Percentiles rank a stretch among this genome's conserved stretches.
Conservation (phyloP, 2,113 vertebrate genomes). For the Ctenodactylus gundi region DNA sequence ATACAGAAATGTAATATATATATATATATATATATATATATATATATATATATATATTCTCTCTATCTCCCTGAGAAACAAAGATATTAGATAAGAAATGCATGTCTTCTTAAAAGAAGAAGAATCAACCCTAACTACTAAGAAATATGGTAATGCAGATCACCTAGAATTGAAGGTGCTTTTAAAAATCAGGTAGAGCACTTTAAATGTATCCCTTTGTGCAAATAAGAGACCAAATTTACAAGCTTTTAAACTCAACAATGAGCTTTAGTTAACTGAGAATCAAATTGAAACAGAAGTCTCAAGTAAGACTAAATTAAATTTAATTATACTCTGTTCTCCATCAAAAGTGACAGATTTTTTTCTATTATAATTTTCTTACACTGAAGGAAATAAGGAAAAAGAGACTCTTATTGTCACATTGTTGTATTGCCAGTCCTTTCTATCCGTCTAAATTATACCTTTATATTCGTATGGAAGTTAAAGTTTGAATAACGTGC, state of each 20-base stretch:
- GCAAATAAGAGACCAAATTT: constrained; percentile 57
- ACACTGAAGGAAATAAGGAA: constrained; percentile 40
- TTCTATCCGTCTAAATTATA: constrained; percentile 65
- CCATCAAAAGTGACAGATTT: constrained; percentile 69
- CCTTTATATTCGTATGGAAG: constrained; percentile 52
- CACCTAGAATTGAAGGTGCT: background rate
- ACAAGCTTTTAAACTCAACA: constrained; percentile 63
- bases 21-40: no score
- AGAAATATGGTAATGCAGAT: background rate
- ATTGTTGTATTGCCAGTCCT: constrained; percentile 29
- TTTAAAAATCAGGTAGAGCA: constrained; percentile 45
- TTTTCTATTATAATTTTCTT: constrained; percentile 63
- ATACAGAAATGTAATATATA: background rate
- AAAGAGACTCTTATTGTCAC: constrained; percentile 48
- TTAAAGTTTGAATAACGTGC: constrained; percentile 58
- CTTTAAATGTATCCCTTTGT: constrained; percentile 48
- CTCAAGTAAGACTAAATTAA: constrained; percentile 63
- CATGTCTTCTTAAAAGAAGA: background rate
- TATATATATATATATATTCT: background rate
- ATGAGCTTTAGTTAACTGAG: constrained; percentile 63
- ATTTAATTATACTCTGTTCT: constrained; percentile 70
- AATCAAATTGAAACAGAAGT: constrained; percentile 62
- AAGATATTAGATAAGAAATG: background rate
- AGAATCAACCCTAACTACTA: background rate
- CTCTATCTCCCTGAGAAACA: background rate